Base-by-base conservation (phyloP, 2,888 invertebrate species). In the Isotomurus palustris region DNA sequence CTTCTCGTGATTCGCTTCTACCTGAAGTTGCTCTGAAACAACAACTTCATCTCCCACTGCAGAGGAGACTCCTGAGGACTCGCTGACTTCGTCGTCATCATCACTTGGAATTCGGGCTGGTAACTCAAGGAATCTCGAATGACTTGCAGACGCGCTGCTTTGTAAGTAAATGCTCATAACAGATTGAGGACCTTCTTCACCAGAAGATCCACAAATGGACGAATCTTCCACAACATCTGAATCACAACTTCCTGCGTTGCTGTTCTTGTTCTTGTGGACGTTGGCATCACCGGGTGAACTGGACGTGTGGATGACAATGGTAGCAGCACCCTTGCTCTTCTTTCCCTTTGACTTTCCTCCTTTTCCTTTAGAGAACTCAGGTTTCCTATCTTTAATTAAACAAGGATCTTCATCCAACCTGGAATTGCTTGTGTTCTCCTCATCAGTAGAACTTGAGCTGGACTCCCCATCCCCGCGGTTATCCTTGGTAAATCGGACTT, bases 361-460 rank as follows among this genome's bases (percentile, higher is more conserved):
- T 43, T 58, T 64, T 55, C 58, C 61, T 45, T 55, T 41, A 43
- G 52, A 49, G 41, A 61, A 58, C 50, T 67, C 66, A 25, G 61
- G 59, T 55, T 62, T 57, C 54, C 63, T 52, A 50, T 69, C 67
- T 55, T 69, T 69, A 5, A 61, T 22, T 47, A 68, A 53, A 50
- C 66, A 60, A 27, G 67, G 54, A 40, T 67, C 66, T 32, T 66
- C 66, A 44, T 64, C 63, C 53, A 62, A 43, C 36, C 62, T 63
- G 27, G 53, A 32, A 36, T 49, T 38, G 35, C 57, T 56, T 10
- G 58, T 54, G 4, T 57, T 45, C n/a, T 60, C 64, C 28, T 62
- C 60, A 47, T 59, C 48, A 45, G 45, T 55, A 24, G 48, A 40
- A 40, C 45, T 56, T 24, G 53, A 47, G 41, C 57, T 54, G n/a